A percentile compares a stretch with the other conserved stretches of the same genome.
Evolutionary conservation across 2,797 vertebrate species (phyloP).

Genomic region (Pseudocheirus occidentalis): DNA sequence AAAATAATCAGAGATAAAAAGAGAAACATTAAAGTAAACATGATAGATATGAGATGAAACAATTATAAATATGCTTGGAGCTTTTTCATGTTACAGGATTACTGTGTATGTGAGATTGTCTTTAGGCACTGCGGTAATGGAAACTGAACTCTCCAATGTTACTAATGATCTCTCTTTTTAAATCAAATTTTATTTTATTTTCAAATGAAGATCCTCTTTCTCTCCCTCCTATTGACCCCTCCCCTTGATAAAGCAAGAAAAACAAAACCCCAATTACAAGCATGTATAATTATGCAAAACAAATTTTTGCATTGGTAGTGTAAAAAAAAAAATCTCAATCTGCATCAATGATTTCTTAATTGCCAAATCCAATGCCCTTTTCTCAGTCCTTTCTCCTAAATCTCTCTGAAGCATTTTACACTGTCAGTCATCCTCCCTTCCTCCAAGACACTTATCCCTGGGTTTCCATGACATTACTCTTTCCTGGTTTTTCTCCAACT

Average conservation of each 20-base stretch:
- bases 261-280: neutral
- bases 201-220: neutral
- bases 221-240: neutral
- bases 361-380: neutral
- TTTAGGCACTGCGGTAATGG: neutral
- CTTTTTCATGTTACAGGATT: neutral
- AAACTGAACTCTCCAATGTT: neutral
- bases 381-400: neutral
- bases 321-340: neutral
- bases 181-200: neutral
- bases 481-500: neutral
- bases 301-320: neutral
- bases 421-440: neutral
- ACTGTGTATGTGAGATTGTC: neutral
- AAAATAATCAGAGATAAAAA: neutral
- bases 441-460: neutral
- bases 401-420: neutral
- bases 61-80: neutral
- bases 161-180: neutral
- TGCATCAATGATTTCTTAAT: neutral
- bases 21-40: slow-evolving; percentile 11
- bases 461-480: neutral
- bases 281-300: neutral
- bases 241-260: neutral
- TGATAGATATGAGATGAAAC: neutral